Conservation (phyloP, 2,113 vertebrate species). For the Ptilonorhynchus violaceus region DNA sequence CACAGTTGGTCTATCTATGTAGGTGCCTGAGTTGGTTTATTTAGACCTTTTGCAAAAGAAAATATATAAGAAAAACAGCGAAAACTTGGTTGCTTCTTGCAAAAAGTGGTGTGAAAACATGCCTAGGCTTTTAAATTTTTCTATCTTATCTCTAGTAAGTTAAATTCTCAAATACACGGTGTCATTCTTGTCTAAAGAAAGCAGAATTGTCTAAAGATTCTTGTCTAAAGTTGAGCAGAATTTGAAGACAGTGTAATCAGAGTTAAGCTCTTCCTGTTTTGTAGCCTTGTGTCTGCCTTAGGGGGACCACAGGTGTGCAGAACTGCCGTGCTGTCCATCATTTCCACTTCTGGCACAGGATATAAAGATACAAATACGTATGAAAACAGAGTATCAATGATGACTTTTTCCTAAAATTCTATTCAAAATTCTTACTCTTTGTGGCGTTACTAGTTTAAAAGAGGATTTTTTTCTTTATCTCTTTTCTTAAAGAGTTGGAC, state of each 20-base stretch:
- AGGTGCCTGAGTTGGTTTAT: background rate
- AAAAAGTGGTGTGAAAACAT: background rate
- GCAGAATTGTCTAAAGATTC: too few relatives aligned
- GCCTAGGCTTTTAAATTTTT: background rate
- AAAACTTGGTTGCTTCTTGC: background rate
- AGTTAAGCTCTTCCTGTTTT: background rate
- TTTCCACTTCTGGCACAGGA: background rate
- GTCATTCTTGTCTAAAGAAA: too few relatives aligned
- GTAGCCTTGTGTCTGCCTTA: background rate
- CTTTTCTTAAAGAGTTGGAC: background rate
- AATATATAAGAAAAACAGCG: background rate
- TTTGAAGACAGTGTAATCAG: background rate
- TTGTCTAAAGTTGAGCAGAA: background rate
- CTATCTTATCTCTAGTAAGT: background rate
- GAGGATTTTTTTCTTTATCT: background rate
- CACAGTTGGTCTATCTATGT: rapidly evolving
- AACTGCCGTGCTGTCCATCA: background rate
- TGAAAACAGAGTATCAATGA: background rate
- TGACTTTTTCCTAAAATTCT: background rate
- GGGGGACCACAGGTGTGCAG: background rate
- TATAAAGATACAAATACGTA: background rate
- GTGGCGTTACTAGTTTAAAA: background rate
- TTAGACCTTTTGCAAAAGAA: background rate
- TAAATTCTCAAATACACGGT: background rate
- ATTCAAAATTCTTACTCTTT: background rate